Percentiles rank a stretch among this genome's conserved stretches.
Evolutionary conservation across 2,113 vertebrate genomes (phyloP).

Genomic region (Macheiramphus alcinus): DNA sequence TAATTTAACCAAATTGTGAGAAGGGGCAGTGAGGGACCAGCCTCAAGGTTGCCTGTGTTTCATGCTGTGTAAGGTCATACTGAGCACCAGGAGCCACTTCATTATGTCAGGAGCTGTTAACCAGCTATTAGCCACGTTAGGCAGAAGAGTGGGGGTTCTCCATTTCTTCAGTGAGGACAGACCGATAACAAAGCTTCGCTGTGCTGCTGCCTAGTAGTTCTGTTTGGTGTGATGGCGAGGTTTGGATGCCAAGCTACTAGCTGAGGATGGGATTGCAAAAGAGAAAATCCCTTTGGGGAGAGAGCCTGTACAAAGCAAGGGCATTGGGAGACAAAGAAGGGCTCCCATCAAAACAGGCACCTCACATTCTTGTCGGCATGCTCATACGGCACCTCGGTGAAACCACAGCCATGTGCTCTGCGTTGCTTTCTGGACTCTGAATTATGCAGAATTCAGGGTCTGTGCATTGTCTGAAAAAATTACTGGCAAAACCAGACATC

Average conservation of each 20-base stretch:
- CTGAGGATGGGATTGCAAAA: constrained; percentile 12
- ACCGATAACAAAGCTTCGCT: not conserved
- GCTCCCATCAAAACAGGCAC: not conserved
- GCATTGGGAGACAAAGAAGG: not conserved
- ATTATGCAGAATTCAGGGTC: not conserved
- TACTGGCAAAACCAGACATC: not conserved
- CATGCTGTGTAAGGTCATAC: not conserved
- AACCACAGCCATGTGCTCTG: not conserved
- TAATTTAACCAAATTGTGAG: not conserved
- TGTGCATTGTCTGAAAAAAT: not conserved
- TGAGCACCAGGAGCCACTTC: not conserved
- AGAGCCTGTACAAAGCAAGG: not conserved
- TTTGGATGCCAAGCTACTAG: not conserved
- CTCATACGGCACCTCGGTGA: rapidly evolving
- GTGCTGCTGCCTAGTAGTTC: not conserved
- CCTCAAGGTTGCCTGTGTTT: not conserved
- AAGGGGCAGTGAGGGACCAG: not conserved
- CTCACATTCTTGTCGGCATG: not conserved
- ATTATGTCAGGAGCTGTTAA: not conserved
- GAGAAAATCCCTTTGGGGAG: not conserved
- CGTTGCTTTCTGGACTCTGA: not conserved
- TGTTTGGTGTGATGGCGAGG: not conserved
- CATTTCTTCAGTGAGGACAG: not conserved
- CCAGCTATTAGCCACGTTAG: not conserved
- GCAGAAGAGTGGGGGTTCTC: not conserved